phyloP scores from a whole-genome alignment of 64 coral and sea anemone genomes.

The Acropora yongei region DNA sequence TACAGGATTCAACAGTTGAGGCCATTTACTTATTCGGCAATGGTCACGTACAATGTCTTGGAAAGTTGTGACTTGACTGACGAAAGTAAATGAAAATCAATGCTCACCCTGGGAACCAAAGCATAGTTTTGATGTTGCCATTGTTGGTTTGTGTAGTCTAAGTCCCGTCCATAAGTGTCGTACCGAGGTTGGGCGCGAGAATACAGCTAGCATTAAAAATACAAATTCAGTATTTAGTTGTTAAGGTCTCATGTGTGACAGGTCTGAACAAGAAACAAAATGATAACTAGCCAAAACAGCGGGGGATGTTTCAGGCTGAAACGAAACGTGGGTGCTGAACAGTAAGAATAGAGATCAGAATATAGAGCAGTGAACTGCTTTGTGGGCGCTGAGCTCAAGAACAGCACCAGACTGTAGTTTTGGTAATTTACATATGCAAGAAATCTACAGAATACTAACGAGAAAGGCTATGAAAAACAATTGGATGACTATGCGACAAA shows the following conservation, averaged over 20 bases:
- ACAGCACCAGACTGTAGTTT: not conserved
- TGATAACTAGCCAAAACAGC: not conserved
- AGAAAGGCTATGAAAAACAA: too few species aligned
- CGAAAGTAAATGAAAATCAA: not conserved
- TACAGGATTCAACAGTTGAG: not conserved
- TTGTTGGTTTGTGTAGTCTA: slow-evolving; percentile 10
- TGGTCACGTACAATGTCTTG: not conserved
- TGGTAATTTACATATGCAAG: not conserved
- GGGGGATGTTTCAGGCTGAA: not conserved
- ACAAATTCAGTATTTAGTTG: not conserved
- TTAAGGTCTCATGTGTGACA: not conserved
- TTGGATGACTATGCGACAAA: too few species aligned
- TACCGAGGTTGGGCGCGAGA: not conserved
- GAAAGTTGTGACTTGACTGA: not conserved
- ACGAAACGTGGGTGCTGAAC: not conserved
- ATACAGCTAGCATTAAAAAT: not conserved
- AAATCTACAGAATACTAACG: too few species aligned
- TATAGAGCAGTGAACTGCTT: not conserved
- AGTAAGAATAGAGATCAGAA: not conserved
- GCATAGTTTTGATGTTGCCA: slow-evolving; percentile 13
- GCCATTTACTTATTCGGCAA: not conserved
- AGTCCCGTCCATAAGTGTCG: slow-evolving; percentile 5
- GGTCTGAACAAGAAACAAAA: not conserved
- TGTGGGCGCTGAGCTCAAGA: not conserved
- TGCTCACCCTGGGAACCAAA: slow-evolving; percentile 18